Percentiles rank a stretch among this genome's conserved stretches.
These are phyloP conservation scores for Catharus minimus DNA, from an alignment of 2,113 vertebrate species.

Conservation along the genomic window DNA sequence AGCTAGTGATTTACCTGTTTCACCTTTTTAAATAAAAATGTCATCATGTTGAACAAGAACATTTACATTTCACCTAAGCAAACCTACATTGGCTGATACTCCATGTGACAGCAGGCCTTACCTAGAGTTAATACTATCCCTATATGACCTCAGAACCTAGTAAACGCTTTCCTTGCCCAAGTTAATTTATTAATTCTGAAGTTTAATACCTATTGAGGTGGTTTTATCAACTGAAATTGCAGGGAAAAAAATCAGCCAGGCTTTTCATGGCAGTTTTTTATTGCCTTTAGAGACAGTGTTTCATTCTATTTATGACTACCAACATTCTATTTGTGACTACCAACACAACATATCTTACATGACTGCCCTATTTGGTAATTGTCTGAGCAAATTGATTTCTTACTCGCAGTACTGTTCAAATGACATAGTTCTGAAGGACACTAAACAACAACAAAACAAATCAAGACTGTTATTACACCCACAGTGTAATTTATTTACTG, in stretches of 20 bases:
- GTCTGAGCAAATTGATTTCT: conserved; percentile 13
- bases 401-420: neutral
- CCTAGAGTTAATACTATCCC: neutral
- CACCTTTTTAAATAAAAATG: neutral
- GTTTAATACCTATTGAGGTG: neutral
- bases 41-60: neutral
- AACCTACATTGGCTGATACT: neutral
- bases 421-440: neutral
- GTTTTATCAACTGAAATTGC: neutral
- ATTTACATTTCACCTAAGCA: neutral
- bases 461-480: neutral
- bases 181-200: neutral
- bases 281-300: neutral
- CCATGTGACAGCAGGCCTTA: neutral
- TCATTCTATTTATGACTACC: neutral
- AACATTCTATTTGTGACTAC: neutral
- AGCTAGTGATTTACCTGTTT: neutral
- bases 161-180: neutral
- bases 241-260: neutral
- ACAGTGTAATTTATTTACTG: neutral
- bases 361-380: neutral
- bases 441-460: neutral
- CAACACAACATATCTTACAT: neutral
- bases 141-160: neutral
- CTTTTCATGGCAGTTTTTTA: neutral